Conservation (phyloP, 1,140 invertebrate species). For the Drosophila sproati region DNA sequence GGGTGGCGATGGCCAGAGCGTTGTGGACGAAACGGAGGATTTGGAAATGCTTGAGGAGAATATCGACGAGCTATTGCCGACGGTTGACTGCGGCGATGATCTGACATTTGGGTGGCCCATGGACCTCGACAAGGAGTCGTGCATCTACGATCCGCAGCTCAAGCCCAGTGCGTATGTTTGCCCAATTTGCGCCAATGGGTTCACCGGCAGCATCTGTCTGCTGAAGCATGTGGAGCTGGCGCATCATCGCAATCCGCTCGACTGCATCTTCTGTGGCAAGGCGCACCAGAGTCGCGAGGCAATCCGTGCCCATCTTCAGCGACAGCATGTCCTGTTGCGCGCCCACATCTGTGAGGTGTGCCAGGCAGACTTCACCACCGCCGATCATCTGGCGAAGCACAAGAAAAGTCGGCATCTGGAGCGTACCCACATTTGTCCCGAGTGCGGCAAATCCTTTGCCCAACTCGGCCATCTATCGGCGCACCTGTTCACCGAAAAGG, state of each 20-base stretch:
- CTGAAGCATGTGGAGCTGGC: constrained; percentile 47
- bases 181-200: constrained; percentile 68
- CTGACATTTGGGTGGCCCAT: constrained; percentile 66
- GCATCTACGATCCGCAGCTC: constrained; percentile 56
- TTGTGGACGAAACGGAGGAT: constrained; percentile 63
- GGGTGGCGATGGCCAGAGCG: constrained; percentile 38
- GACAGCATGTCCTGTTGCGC: constrained; percentile 61
- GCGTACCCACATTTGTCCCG: constrained; percentile 36
- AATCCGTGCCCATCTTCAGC: constrained; percentile 57
- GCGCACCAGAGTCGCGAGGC: constrained; percentile 56
- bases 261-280: constrained; percentile 62
- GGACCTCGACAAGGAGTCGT: constrained; percentile 61
- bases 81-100: constrained; percentile 66
- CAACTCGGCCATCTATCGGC: constrained; percentile 51
- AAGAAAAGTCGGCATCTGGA: constrained; percentile 44
- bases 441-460: constrained; percentile 57
- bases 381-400: constrained; percentile 65
- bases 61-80: constrained; percentile 65
- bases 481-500: constrained; percentile 51
- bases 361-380: constrained; percentile 60
- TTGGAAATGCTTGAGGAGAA: constrained; percentile 73
- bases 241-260: constrained; percentile 44
- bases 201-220: constrained; percentile 58
- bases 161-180: constrained; percentile 61
- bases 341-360: constrained; percentile 50